Conservation (phyloP, 2,797 vertebrate genomes). For the Pelobates cultripes region DNA sequence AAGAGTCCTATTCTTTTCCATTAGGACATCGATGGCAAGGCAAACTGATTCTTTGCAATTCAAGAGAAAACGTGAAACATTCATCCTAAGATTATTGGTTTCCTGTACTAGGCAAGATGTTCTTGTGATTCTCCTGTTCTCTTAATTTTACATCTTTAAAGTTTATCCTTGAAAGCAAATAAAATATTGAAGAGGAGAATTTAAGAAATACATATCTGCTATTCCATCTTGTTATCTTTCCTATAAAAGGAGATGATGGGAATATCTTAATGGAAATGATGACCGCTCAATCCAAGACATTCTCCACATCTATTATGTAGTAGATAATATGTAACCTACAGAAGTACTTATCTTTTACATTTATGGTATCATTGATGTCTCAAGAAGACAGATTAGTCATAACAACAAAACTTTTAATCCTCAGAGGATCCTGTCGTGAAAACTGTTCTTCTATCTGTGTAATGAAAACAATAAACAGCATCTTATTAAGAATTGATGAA, state of each 20-base stretch:
- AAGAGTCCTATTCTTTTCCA: no score
- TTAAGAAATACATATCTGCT: not conserved
- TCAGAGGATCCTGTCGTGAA: constrained; percentile 23
- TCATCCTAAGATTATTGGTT: no score
- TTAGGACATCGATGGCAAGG: no score
- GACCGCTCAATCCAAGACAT: not conserved
- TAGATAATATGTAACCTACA: not conserved
- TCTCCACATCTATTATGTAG: not conserved
- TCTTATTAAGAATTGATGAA: constrained; percentile 51
- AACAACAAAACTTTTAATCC: constrained; percentile 42
- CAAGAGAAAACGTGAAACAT: no score
- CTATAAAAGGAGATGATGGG: not conserved
- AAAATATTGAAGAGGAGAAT: no score
- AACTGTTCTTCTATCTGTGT: constrained; percentile 25
- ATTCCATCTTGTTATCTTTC: not conserved
- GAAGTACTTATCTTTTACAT: not conserved
- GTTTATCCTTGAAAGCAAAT: no score
- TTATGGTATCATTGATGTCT: not conserved
- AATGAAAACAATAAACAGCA: constrained; percentile 54
- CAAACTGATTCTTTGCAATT: no score
- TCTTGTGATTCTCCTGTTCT: no score
- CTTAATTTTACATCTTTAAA: no score
- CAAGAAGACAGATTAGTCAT: constrained; percentile 21
- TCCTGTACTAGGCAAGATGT: no score
- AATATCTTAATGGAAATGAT: not conserved